Conservation (phyloP, 2,888 invertebrate species). For the Clanis bilineata region DNA sequence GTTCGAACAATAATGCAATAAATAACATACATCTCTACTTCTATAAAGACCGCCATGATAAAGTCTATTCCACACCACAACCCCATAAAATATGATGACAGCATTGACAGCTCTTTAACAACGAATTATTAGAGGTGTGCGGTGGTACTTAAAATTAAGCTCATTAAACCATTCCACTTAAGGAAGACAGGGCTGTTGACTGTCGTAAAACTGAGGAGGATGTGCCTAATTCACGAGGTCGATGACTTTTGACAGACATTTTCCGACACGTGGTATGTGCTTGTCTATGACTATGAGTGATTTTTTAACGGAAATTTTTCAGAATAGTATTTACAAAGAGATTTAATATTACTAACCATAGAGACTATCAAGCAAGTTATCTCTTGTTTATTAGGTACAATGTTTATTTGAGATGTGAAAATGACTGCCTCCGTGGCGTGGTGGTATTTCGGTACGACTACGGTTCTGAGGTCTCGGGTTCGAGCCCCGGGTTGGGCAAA, state of each 20-base stretch:
- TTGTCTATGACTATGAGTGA: not conserved
- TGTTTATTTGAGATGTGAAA: too few species aligned
- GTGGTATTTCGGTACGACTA: too few species aligned
- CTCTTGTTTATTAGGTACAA: too few species aligned
- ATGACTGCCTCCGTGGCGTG: too few species aligned
- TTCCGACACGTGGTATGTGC: not conserved
- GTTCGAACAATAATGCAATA: not conserved
- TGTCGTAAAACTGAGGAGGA: constrained; percentile 36
- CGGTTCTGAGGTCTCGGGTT: too few species aligned
- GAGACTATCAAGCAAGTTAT: too few species aligned
- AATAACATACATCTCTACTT: not conserved
- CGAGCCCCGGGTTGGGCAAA: too few species aligned
- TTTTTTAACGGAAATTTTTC: not conserved
- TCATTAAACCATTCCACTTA: constrained; percentile 11
- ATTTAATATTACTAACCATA: too few species aligned
- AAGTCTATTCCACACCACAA: not conserved
- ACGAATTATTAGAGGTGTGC: not conserved
- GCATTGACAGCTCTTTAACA: not conserved
- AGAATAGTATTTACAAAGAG: too few species aligned
- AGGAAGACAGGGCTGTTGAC: not conserved
- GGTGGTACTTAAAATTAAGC: constrained; percentile 2
- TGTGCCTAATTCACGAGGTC: constrained; percentile 49
- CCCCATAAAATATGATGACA: constrained; percentile 5
- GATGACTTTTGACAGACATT: constrained; percentile 32
- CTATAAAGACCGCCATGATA: not conserved